Percentiles rank a stretch among this genome's conserved stretches.
Evolutionary conservation across 1,140 invertebrate species (phyloP).

Genomic region (Uloborus diversus): DNA sequence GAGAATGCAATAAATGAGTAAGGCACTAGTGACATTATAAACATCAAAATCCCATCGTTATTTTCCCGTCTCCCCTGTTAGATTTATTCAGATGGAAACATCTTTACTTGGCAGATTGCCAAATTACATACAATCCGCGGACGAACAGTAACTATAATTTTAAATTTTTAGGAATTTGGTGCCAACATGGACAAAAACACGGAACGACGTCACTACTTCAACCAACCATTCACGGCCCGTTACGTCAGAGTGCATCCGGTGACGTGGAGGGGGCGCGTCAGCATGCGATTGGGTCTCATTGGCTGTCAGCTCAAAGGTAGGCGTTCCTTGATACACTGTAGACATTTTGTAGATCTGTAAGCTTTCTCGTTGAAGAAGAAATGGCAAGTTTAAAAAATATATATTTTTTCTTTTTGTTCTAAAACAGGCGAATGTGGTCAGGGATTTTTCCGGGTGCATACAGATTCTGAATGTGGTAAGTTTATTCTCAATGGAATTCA

Average conservation of each 20-base stretch:
- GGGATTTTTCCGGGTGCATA: constrained; percentile 69
- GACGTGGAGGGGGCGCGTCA: constrained; percentile 69
- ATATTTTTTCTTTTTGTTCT: not conserved
- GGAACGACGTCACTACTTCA: constrained; percentile 69
- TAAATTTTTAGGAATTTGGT: constrained; percentile 68
- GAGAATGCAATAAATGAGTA: too few species aligned
- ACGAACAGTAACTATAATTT: too few species aligned
- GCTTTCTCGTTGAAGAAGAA: too few species aligned
- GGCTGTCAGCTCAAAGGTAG: constrained; percentile 69
- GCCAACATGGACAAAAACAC: constrained; percentile 71
- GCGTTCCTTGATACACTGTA: not conserved
- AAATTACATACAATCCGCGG: too few species aligned
- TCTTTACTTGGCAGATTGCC: too few species aligned
- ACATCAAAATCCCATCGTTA: too few species aligned
- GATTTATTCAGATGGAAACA: too few species aligned
- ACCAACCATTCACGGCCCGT: constrained; percentile 69
- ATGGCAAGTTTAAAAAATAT: not conserved
- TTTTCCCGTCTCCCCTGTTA: too few species aligned
- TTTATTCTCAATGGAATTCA: not conserved
- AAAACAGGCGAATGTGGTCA: constrained; percentile 64
- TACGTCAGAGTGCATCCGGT: constrained; percentile 70
- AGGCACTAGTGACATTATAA: too few species aligned
- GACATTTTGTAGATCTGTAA: not conserved
- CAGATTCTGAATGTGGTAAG: constrained; percentile 69
- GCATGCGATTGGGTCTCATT: constrained; percentile 68